phyloP scores from a whole-genome alignment of 2,888 invertebrate species.

The Cylloceria caligata region DNA sequence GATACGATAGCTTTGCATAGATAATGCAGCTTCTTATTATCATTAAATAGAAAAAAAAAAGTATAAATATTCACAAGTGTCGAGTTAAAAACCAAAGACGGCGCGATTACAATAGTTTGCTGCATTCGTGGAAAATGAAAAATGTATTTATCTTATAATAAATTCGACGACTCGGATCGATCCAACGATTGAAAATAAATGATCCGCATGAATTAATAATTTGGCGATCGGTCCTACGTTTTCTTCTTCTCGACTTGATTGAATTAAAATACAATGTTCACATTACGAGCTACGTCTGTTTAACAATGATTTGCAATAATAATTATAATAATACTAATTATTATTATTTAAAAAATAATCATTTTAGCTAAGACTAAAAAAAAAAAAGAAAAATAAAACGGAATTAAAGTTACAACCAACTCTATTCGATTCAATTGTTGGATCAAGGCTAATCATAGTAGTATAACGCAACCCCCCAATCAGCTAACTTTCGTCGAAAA shows the following conservation, averaged over 20 bases:
- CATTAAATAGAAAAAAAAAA: neutral
- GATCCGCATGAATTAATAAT: no score
- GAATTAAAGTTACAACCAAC: no score
- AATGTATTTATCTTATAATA: neutral
- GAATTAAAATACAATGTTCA: neutral
- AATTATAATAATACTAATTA: neutral
- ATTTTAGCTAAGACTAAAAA: neutral
- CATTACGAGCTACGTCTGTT: neutral
- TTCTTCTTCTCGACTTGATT: neutral
- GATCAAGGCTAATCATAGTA: neutral
- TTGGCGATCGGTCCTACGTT: no score
- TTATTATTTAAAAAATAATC: neutral
- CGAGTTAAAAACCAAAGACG: neutral
- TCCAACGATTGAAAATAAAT: neutral
- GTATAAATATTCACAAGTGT: neutral
- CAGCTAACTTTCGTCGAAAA: neutral
- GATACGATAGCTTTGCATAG: neutral
- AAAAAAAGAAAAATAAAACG: neutral
- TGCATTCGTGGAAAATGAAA: neutral
- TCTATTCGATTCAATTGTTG: neutral
- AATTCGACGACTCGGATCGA: neutral
- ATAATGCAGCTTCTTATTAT: neutral
- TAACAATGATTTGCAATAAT: neutral
- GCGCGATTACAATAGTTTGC: neutral
- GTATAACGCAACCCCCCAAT: neutral